Conservation (phyloP, 2,888 invertebrate species). For the Cataglyphis rosenhaueri region DNA sequence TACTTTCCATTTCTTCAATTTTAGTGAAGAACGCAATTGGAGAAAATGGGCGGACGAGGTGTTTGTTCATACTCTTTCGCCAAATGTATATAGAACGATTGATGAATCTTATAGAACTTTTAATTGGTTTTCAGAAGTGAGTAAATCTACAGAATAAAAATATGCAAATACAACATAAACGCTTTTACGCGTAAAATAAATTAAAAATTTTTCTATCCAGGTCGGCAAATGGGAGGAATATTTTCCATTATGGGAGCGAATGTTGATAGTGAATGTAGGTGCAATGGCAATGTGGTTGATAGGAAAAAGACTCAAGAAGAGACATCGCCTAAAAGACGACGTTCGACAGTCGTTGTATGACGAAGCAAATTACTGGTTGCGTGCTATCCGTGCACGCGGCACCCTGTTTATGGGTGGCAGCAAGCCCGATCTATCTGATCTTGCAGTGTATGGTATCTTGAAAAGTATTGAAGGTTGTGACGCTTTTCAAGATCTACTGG, state of each 20-base stretch:
- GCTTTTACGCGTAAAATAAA: not conserved
- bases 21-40: conserved; percentile 97
- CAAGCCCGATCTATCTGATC: conserved; percentile 95
- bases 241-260: conserved; percentile 94
- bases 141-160: conserved; percentile 41
- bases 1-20: not conserved
- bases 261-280: conserved; percentile 95
- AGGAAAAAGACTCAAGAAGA: conserved; percentile 94
- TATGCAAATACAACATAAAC: not conserved
- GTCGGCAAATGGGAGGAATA: conserved; percentile 96
- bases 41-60: conserved; percentile 97
- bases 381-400: conserved; percentile 89
- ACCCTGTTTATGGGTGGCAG: conserved; percentile 94
- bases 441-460: conserved; percentile 95
- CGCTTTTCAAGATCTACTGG: conserved; percentile 93
- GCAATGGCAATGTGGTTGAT: conserved; percentile 97
- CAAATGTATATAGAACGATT: conserved; percentile 97
- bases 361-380: conserved; percentile 93
- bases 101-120: conserved; percentile 96
- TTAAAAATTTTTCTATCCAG: conserved; percentile 73
- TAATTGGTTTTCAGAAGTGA: conserved; percentile 94
- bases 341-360: conserved; percentile 96
- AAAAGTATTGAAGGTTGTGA: conserved; percentile 97
- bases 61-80: conserved; percentile 97
- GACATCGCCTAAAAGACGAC: conserved; percentile 94